Base-by-base conservation (phyloP, 2,797 vertebrate genomes). In the Enteromius unitaeniatus region DNA sequence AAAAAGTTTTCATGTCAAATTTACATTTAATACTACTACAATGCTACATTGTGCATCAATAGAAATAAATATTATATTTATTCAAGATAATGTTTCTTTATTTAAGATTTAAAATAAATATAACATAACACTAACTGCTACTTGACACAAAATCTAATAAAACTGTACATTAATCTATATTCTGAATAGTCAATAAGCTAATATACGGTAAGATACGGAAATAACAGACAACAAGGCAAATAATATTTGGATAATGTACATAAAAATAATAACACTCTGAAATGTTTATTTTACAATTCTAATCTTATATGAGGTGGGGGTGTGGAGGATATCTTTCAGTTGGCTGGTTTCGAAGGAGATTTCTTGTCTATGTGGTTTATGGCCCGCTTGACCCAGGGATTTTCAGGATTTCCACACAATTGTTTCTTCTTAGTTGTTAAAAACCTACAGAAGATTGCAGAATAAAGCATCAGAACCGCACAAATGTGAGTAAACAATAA, bases 391-490 rank as follows among this genome's bases (percentile, higher is more conserved):
- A 28, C 75, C 75, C 53, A 49, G 2, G 1, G 4, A 37, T 47
- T 5, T 4, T 72, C 21, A 19, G 78, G 31, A 2, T 80, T 21
- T 49, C 75, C 7, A 64, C 85, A 83, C 1, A 68, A 4, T 9
- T 9, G 1, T 10, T 42, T 80, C 21, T 34, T 53, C 4, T 26
- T 26, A 60, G 8, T 3, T 9, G 81, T 77, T 23, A 47, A 7
- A 21, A 84, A 76, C 11, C 77, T 86, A 51, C 5, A 68, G 21
- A 10, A 62, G 17, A 77, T 34, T 17, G 82, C 0, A 77, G 31
- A 55, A 1, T 26, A n/a, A 79, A 67, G 4, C 1, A 26, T 37
- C 34, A 37, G 34, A 37, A 37, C 34, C 34, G 42, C 28, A 51
- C 15, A 0, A 60, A 65, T 21, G 23, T 14, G 51, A 14, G 14